Evolutionary conservation across 64 coral and sea anemone genomes (phyloP).

Genomic region (Cladopsammia gracilis): DNA sequence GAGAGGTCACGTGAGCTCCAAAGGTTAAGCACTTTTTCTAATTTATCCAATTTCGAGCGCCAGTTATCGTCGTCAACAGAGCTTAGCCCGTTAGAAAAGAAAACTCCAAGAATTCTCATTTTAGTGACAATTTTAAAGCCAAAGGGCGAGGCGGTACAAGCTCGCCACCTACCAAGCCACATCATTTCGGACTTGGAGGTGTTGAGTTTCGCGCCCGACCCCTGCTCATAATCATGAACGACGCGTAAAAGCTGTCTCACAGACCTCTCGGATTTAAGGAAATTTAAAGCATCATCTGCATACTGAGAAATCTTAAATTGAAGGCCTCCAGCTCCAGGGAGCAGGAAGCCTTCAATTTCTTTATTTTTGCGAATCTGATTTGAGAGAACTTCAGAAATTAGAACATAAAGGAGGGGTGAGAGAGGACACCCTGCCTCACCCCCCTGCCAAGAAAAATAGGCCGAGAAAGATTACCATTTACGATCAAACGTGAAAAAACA

Average conservation of each 20-base stretch:
- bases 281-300: background rate
- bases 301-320: background rate
- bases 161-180: background rate
- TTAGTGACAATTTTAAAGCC: too few relatives aligned
- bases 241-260: background rate
- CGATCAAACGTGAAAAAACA: background rate
- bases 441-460: too few relatives aligned
- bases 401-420: too few relatives aligned
- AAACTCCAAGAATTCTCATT: too few relatives aligned
- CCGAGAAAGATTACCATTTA: background rate
- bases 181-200: background rate
- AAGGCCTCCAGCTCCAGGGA: too few relatives aligned
- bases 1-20: background rate
- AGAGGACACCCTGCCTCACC: too few relatives aligned
- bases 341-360: too few relatives aligned
- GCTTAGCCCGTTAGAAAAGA: background rate
- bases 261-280: background rate
- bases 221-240: too few relatives aligned
- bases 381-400: too few relatives aligned
- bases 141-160: background rate
- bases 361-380: too few relatives aligned
- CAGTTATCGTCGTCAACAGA: background rate
- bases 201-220: background rate
- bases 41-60: too few relatives aligned
- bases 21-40: background rate